Conservation (phyloP, 2,797 vertebrate genomes). For the Spinus olivaceus region DNA sequence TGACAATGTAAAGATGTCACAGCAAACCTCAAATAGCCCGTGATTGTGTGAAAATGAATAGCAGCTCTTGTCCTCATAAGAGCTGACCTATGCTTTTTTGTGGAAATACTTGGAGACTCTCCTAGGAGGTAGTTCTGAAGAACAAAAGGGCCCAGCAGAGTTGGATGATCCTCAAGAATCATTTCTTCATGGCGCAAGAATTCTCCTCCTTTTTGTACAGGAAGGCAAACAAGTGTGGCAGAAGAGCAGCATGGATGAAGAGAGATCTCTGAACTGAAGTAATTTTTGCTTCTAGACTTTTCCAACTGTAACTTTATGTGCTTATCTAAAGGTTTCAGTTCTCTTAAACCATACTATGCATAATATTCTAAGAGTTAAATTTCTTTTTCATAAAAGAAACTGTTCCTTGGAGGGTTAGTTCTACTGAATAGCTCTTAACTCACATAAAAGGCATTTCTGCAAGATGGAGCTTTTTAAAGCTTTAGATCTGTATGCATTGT, state of each 20-base stretch:
- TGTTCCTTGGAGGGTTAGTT: background rate
- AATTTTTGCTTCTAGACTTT: background rate
- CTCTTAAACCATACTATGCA: background rate
- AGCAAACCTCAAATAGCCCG: background rate
- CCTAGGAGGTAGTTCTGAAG: background rate
- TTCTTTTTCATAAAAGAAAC: slow-evolving; percentile 8
- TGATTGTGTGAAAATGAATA: background rate
- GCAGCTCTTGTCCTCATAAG: background rate
- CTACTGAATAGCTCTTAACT: background rate
- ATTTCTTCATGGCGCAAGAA: background rate
- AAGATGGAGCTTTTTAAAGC: background rate
- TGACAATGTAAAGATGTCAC: background rate
- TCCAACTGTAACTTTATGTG: background rate
- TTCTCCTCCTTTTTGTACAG: background rate
- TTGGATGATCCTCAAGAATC: background rate
- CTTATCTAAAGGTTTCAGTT: slow-evolving; percentile 6
- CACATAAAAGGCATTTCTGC: background rate
- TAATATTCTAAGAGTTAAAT: background rate
- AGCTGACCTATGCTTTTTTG: background rate
- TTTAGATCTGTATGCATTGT: background rate
- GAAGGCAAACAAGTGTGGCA: background rate
- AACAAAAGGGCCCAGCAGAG: background rate
- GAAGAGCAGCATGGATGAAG: background rate
- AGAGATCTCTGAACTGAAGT: background rate
- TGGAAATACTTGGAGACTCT: background rate